Base-by-base conservation (phyloP, 2,888 invertebrate species). In the Acronicta aceris region DNA sequence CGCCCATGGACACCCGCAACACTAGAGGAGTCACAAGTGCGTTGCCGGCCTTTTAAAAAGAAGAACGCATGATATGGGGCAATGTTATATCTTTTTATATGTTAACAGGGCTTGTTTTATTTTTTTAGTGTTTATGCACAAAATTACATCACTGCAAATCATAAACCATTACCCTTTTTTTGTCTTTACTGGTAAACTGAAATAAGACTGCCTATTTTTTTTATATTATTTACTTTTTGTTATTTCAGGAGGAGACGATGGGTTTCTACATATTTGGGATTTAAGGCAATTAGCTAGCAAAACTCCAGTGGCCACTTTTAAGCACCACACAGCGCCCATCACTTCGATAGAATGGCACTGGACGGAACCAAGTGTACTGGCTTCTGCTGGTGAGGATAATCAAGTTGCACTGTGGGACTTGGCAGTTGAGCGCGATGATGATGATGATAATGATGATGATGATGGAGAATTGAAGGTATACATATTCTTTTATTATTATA, bases 321-420 rank as follows among this genome's bases (percentile, higher is more conserved):
- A 99, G 88, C 99, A 99, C 87, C 99, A 99, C 89, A 97, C 97
- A 4, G 97, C 96, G 46, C 98, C 99, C 2, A 96, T 99, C 56
- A 99, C 99, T 0, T 98, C 99, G 0, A 97, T 99, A 6, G 98
- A 99, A 89, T 99, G 99, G 99, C 98, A 98, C 93, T 98, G 98
- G 68, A 95, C 95, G 3, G 99, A 99, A 88, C 96, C 97, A 0
- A 98, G 99, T 27, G 98, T 99, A 6, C 96, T 99, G 81, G 99
- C 99, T 2, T 98, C 99, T 0, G 97, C 96, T 2, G 99, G 99
- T 0, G 97, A 97, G 61, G 99, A 99, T 88, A 97, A 99, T 92
- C 99, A 99, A 92, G 97, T 99, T 38, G 98, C 98, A 0, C 94
- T 99, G 27, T 99, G 99, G 99, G 99, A 99, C 94, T 95, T 99